Percentiles rank a stretch among this genome's conserved stretches.
These are phyloP conservation scores for Pseudopipra pipra DNA, from an alignment of 2,113 vertebrate genomes.

Conservation along the genomic window DNA sequence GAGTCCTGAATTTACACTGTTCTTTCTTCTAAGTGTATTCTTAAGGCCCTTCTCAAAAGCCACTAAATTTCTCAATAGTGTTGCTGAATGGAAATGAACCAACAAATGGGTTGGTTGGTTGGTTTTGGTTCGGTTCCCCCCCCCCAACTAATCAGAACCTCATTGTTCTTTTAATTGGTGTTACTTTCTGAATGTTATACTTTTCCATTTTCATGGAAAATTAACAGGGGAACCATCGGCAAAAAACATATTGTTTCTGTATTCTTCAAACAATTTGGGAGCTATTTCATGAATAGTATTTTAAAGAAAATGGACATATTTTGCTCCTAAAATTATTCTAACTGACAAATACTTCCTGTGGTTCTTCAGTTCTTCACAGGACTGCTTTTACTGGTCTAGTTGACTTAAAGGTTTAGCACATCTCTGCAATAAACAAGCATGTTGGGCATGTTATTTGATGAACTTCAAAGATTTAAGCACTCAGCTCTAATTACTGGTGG, in stretches of 20 bases:
- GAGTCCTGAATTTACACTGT: background rate
- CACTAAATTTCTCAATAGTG: background rate
- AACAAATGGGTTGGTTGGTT: background rate
- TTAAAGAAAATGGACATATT: background rate
- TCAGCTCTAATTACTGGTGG: constrained; percentile 86
- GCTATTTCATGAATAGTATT: background rate
- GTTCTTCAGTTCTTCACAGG: background rate
- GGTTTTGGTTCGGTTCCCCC: background rate
- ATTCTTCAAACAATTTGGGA: background rate
- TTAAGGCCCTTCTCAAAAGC: background rate
- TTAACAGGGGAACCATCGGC: background rate
- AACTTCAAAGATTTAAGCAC: constrained; percentile 86
- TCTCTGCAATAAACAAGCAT: constrained; percentile 49
- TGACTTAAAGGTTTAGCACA: constrained; percentile 32
- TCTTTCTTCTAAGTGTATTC: background rate
- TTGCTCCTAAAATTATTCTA: background rate
- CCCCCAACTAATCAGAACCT: background rate
- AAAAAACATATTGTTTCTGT: background rate
- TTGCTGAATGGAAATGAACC: background rate
- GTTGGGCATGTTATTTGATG: constrained; percentile 84
- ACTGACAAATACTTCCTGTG: background rate
- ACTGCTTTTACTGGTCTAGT: background rate
- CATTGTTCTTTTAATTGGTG: background rate
- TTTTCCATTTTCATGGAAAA: background rate
- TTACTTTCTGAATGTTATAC: background rate